Percentiles rank a stretch among this genome's conserved stretches.
Conservation (phyloP, 2,797 vertebrate genomes). For the Oophaga sylvatica region DNA sequence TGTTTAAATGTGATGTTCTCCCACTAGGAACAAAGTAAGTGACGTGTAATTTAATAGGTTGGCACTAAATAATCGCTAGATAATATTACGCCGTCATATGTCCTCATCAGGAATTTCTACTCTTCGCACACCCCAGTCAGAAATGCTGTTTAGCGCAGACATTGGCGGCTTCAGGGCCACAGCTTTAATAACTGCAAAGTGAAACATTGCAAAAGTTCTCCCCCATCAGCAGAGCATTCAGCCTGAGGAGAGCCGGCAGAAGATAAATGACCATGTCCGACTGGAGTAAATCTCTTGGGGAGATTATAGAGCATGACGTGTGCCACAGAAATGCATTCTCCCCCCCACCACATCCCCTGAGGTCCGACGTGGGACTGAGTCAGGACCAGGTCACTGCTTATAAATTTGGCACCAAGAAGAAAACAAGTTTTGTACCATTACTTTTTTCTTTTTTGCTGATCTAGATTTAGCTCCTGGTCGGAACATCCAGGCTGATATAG, state of each 20-base stretch:
- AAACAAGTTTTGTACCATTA: constrained; percentile 56
- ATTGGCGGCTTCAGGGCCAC: background rate
- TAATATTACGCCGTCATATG: background rate
- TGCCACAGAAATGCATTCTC: constrained; percentile 66
- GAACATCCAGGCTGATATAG: background rate
- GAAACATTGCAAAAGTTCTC: constrained; percentile 3
- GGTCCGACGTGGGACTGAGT: constrained; percentile 67
- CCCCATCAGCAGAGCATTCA: constrained; percentile 13
- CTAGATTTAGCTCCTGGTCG: constrained; percentile 58
- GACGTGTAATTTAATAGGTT: background rate
- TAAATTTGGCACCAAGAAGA: constrained; percentile 63
- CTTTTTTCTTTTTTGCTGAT: constrained; percentile 62
- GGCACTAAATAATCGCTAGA: background rate
- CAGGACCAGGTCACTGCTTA: constrained; percentile 67
- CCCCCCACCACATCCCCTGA: constrained; percentile 44
- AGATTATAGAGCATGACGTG: constrained; percentile 62
- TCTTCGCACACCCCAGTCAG: background rate
- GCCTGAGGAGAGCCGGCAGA: constrained; percentile 58
- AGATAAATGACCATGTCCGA: constrained; percentile 42
- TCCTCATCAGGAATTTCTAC: background rate
- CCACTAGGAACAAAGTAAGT: background rate
- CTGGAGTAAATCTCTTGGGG: constrained; percentile 55
- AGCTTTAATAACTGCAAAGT: background rate
- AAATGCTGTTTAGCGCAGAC: background rate
- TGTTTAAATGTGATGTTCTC: background rate